phyloP scores from a whole-genome alignment of 2,113 vertebrate genomes.

The Oxyruncus cristatus region DNA sequence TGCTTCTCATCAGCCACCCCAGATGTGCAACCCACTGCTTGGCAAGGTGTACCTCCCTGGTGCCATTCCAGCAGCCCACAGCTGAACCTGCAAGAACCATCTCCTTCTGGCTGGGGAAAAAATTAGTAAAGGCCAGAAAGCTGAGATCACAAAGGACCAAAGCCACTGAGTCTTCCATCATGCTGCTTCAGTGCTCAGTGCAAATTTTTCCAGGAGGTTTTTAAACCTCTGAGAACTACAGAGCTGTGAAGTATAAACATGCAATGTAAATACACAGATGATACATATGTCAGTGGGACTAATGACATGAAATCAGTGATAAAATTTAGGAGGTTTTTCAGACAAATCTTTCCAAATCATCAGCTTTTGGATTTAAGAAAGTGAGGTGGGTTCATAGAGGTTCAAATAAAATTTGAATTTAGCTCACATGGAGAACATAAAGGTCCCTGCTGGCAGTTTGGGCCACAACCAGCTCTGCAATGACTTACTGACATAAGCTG shows the following conservation, averaged over 20 bases:
- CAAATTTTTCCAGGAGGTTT: background rate
- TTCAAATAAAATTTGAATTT: background rate
- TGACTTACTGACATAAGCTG: background rate
- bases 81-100: background rate
- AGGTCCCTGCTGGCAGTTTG: background rate
- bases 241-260: background rate
- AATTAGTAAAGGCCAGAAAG: background rate
- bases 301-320: background rate
- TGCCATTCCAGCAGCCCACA: background rate
- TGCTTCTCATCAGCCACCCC: background rate
- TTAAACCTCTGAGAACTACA: background rate
- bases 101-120: background rate
- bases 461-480: background rate
- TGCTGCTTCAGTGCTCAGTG: background rate
- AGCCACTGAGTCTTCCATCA: background rate
- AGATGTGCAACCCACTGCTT: background rate
- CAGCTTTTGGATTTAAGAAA: background rate
- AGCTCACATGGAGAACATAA: background rate
- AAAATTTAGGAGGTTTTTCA: background rate
- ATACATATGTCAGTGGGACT: background rate
- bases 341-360: background rate
- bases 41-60: background rate
- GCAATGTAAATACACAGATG: background rate
- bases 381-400: background rate
- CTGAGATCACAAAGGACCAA: background rate